Evolutionary conservation across 2,888 invertebrate species (phyloP).

Genomic region (Apotomis betuletana): DNA sequence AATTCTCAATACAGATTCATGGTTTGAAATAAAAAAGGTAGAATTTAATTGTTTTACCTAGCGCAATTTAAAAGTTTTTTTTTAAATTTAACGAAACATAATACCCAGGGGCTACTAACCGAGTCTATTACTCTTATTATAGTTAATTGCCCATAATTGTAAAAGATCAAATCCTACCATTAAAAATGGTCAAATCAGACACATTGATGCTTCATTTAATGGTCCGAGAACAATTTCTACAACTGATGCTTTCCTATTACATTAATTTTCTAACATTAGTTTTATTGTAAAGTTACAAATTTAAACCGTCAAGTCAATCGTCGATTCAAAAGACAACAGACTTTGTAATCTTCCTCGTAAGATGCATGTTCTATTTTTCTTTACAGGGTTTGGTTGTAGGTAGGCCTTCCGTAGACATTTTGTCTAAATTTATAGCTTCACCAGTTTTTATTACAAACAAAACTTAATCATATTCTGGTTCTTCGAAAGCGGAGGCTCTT

Average conservation of each 20-base stretch:
- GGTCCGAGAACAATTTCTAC: conserved; percentile 56
- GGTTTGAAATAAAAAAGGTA: too few species aligned
- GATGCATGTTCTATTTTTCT: background rate
- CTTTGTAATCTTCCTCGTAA: background rate
- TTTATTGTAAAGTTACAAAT: conserved; percentile 27
- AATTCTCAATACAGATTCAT: too few species aligned
- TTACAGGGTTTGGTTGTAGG: background rate
- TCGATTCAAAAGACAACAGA: background rate
- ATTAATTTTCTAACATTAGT: conserved; percentile 36
- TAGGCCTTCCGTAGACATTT: conserved; percentile 1
- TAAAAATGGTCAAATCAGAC: conserved; percentile 61
- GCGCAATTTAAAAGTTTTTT: background rate
- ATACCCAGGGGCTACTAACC: conserved; percentile 49
- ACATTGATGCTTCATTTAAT: conserved; percentile 65
- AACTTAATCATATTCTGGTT: conserved; percentile 12
- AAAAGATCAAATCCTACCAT: conserved; percentile 66
- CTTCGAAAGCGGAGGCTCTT: conserved; percentile 17
- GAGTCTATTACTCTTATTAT: conserved; percentile 67
- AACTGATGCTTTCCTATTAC: conserved; percentile 41
- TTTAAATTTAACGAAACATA: background rate
- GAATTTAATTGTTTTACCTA: background rate
- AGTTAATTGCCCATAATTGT: conserved; percentile 70
- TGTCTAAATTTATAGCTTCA: conserved; percentile 28
- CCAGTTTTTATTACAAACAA: conserved; percentile 28
- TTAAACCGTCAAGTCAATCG: background rate